phyloP scores from a whole-genome alignment of 2,888 invertebrate genomes.

The Mayetiola destructor region DNA sequence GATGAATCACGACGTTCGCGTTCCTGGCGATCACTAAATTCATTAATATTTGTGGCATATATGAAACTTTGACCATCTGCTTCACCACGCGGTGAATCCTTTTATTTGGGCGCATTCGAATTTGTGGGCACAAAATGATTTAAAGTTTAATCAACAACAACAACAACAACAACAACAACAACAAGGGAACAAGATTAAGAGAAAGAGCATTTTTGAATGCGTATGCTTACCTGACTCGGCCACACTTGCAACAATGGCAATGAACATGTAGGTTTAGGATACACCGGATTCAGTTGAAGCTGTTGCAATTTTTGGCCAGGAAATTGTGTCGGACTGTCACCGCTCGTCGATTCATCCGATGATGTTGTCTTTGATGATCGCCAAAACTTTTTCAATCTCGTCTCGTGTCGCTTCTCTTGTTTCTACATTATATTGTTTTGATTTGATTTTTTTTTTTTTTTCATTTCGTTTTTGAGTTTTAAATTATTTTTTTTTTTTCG shows the following conservation, averaged over 20 bases:
- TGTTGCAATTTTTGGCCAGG: conserved; percentile 23
- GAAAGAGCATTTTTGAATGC: neutral
- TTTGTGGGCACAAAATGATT: neutral
- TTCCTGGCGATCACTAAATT: conserved; percentile 19
- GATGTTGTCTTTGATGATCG: conserved; percentile 36
- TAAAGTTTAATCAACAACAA: neutral
- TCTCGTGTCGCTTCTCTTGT: conserved; percentile 37
- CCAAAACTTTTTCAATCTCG: conserved; percentile 37
- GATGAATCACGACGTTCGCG: conserved; percentile 29
- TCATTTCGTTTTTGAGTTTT: no score
- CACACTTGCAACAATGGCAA: conserved; percentile 48
- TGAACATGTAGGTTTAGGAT: conserved; percentile 39
- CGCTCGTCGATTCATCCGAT: conserved; percentile 35
- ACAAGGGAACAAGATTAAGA: neutral
- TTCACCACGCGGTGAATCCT: conserved; percentile 52
- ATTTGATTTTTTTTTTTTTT: no score
- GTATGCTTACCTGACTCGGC: conserved; percentile 43
- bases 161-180: neutral
- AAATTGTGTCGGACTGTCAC: conserved; percentile 39
- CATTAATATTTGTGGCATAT: conserved; percentile 41
- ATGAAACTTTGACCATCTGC: conserved; percentile 54
- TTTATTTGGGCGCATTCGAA: conserved; percentile 21
- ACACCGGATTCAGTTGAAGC: conserved; percentile 18
- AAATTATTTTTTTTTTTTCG: no score
- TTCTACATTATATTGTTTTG: no score